phyloP scores from a whole-genome alignment of 2,797 vertebrate species.

The Cossypha dichroa region DNA sequence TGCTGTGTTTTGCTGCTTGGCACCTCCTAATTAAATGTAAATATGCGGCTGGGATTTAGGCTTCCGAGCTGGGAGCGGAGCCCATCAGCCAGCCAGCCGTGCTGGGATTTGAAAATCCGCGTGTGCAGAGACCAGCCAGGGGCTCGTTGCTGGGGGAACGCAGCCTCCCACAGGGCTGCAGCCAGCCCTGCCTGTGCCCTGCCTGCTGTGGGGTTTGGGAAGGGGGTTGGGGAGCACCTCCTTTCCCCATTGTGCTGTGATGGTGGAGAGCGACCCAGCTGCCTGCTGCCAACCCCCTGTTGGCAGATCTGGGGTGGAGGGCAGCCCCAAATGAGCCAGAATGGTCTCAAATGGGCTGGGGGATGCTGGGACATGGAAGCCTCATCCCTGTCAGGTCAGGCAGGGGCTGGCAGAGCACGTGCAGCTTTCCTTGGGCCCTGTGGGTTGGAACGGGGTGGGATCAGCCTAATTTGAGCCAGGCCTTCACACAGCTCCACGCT shows the following conservation, averaged over 20 bases:
- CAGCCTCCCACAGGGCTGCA: not conserved
- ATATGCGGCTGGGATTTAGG: constrained; percentile 64
- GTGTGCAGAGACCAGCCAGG: not conserved
- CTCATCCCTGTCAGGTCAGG: rapidly evolving
- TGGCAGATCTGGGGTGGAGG: not conserved
- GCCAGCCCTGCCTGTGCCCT: not conserved
- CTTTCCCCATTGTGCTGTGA: rapidly evolving
- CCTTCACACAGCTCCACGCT: not conserved
- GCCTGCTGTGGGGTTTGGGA: not conserved
- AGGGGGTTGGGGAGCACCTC: not conserved
- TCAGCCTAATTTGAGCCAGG: not conserved
- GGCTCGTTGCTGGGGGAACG: constrained; percentile 54
- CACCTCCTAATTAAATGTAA: constrained; percentile 69
- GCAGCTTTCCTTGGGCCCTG: not conserved
- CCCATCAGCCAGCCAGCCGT: constrained; percentile 61
- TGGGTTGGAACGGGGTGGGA: rapidly evolving
- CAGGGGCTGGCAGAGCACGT: rapidly evolving
- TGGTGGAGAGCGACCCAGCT: not conserved
- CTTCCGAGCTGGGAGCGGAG: constrained; percentile 47
- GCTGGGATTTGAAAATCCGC: constrained; percentile 47
- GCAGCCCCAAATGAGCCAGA: not conserved
- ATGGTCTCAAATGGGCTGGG: not conserved
- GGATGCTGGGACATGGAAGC: rapidly evolving
- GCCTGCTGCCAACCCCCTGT: not conserved
- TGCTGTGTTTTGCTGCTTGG: constrained; percentile 40